Conservation (phyloP, 2,888 invertebrate genomes). For the Drosophila histrio region DNA sequence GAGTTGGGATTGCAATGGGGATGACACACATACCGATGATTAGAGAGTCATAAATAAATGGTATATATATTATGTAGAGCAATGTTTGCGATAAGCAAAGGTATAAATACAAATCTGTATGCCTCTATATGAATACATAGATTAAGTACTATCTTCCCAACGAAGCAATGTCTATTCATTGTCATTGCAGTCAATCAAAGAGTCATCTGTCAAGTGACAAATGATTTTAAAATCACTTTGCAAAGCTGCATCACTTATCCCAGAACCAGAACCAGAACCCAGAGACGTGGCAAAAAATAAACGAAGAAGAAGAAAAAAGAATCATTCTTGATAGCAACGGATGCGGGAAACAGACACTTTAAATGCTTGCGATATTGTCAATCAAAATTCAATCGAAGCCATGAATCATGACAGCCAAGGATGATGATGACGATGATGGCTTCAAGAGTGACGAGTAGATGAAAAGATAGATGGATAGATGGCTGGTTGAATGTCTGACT, state of each 20-base stretch:
- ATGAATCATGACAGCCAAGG: conserved; percentile 72
- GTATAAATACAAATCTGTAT: background rate
- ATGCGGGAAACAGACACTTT: conserved; percentile 82
- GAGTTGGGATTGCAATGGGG: conserved; percentile 24
- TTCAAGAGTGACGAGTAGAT: conserved; percentile 56
- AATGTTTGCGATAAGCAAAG: conserved; percentile 28
- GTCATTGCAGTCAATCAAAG: conserved; percentile 78
- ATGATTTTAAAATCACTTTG: conserved; percentile 81
- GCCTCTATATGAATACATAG: background rate
- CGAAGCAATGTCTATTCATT: conserved; percentile 52
- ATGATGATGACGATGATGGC: conserved; percentile 68
- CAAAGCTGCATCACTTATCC: conserved; percentile 48
- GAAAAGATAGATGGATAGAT: conserved; percentile 45
- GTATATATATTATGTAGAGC: conserved; percentile 23
- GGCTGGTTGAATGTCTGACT: conserved; percentile 31
- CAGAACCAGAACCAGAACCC: conserved; percentile 22
- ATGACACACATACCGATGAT: conserved; percentile 49
- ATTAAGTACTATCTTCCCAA: background rate
- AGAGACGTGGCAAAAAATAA: background rate
- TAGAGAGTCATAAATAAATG: conserved; percentile 50
- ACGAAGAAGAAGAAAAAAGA: conserved; percentile 31
- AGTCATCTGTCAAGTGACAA: conserved; percentile 80
- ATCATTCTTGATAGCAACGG: conserved; percentile 42
- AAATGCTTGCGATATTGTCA: conserved; percentile 83
- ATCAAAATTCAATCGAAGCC: conserved; percentile 83